Evolutionary conservation across 2,888 invertebrate genomes (phyloP).

Genomic region (Drosophila pegasa): DNA sequence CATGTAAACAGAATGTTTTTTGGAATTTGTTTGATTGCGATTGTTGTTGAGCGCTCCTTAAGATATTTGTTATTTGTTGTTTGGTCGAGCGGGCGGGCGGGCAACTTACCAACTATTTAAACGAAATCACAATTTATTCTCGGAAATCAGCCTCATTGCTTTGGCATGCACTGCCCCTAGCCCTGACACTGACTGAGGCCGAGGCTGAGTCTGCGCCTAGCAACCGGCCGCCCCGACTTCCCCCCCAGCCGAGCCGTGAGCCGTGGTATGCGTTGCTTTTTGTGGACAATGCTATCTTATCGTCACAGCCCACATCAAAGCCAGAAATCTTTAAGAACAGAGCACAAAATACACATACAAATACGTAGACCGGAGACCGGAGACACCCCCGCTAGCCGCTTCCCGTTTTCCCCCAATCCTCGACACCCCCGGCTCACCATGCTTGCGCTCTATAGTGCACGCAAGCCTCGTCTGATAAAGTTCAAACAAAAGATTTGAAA

Average conservation of each 20-base stretch:
- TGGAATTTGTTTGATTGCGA: constrained; percentile 50
- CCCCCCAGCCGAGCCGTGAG: no score
- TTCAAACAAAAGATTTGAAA: constrained; percentile 57
- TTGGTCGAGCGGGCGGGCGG: constrained; percentile 24
- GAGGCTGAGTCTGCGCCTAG: constrained; percentile 23
- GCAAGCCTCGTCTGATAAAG: constrained; percentile 62
- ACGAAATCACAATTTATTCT: constrained; percentile 69
- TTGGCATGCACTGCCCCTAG: constrained; percentile 61
- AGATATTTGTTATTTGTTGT: constrained; percentile 39
- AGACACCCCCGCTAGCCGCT: constrained; percentile 17
- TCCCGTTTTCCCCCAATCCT: constrained; percentile 5
- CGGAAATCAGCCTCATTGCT: constrained; percentile 68
- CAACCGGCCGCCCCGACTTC: constrained; percentile 17
- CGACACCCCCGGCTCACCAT: background rate
- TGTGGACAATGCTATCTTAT: constrained; percentile 53
- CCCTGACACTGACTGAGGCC: constrained; percentile 38
- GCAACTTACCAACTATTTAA: constrained; percentile 49
- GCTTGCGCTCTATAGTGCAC: constrained; percentile 23
- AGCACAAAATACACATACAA: constrained; percentile 32
- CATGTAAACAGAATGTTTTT: constrained; percentile 38
- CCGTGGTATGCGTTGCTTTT: constrained; percentile 10
- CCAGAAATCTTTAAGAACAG: constrained; percentile 49
- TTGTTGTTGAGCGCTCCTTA: constrained; percentile 19
- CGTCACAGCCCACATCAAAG: constrained; percentile 55
- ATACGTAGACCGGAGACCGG: constrained; percentile 15